Evolutionary conservation across 2,113 vertebrate genomes (phyloP).

Genomic region (Myxocyprinus asiaticus): DNA sequence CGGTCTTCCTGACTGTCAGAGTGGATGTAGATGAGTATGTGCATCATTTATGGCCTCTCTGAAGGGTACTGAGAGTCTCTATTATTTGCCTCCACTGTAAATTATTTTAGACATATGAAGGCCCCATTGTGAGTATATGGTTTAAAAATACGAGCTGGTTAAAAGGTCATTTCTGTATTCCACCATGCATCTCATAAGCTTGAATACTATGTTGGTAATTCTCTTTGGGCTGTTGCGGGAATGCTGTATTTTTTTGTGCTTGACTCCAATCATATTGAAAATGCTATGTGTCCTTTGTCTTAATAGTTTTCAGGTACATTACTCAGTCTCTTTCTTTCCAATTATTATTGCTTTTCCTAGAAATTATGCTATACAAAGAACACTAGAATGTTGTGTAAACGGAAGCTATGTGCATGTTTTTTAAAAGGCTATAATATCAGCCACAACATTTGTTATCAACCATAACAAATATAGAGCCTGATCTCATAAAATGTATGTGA

Average conservation of each 20-base stretch:
- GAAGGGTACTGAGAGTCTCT: conserved; percentile 9
- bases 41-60: conserved; percentile 48
- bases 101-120: conserved; percentile 51
- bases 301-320: no score
- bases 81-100: conserved; percentile 33
- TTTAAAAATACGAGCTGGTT: background rate
- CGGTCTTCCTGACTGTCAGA: conserved; percentile 13
- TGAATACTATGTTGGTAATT: background rate
- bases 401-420: no score
- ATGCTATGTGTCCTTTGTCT: background rate
- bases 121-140: conserved; percentile 14
- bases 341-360: no score
- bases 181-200: background rate
- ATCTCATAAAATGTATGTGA: no score
- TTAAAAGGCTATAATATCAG: no score
- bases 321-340: no score
- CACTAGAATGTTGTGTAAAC: no score
- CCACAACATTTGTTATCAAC: no score
- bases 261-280: no score
- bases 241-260: background rate
- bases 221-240: background rate
- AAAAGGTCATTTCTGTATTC: conserved; percentile 13
- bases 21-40: conserved; percentile 22
- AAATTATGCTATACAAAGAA: no score
- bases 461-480: no score